Conservation (phyloP, 1,140 invertebrate genomes). For the Zaprionus africanus region DNA sequence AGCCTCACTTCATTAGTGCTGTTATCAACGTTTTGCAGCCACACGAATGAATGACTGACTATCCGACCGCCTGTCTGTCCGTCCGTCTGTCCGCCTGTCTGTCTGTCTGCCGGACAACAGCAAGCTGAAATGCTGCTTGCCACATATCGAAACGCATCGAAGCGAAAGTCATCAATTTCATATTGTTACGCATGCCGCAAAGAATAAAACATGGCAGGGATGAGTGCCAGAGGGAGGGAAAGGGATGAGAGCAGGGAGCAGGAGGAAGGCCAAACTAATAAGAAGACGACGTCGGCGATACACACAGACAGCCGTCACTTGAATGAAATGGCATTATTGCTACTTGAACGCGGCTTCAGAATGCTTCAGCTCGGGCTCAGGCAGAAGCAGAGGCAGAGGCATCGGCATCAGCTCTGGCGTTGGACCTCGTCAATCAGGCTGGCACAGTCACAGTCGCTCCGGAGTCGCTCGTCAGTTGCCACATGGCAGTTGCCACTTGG, state of each 20-base stretch:
- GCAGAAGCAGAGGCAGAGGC: too few species aligned
- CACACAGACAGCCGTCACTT: slow-evolving; percentile 42
- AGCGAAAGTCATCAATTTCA: slow-evolving; percentile 83
- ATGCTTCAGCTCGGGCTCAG: slow-evolving; percentile 25
- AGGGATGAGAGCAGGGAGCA: not conserved
- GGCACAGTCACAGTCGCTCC: slow-evolving; percentile 13
- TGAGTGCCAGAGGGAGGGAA: not conserved
- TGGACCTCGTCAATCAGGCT: slow-evolving; percentile 66
- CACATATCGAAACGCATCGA: slow-evolving; percentile 77
- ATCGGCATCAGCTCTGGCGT: not conserved
- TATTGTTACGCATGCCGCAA: slow-evolving; percentile 82
- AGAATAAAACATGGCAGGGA: slow-evolving; percentile 42
- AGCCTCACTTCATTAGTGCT: slow-evolving; percentile 77
- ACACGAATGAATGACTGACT: slow-evolving; percentile 52
- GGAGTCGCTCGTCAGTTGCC: slow-evolving; percentile 5
- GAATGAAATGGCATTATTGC: slow-evolving; percentile 82
- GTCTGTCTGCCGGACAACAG: slow-evolving; percentile 23
- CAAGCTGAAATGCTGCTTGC: slow-evolving; percentile 31
- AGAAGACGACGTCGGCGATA: slow-evolving; percentile 49
- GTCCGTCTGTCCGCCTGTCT: slow-evolving; percentile 35
- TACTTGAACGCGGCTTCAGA: slow-evolving; percentile 73
- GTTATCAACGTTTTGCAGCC: slow-evolving; percentile 78
- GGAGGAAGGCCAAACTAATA: slow-evolving; percentile 62
- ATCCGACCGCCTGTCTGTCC: slow-evolving; percentile 26
- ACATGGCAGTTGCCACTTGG: slow-evolving; percentile 20